Conservation (phyloP, 1,140 invertebrate genomes). For the Drosophila ercepeae region DNA sequence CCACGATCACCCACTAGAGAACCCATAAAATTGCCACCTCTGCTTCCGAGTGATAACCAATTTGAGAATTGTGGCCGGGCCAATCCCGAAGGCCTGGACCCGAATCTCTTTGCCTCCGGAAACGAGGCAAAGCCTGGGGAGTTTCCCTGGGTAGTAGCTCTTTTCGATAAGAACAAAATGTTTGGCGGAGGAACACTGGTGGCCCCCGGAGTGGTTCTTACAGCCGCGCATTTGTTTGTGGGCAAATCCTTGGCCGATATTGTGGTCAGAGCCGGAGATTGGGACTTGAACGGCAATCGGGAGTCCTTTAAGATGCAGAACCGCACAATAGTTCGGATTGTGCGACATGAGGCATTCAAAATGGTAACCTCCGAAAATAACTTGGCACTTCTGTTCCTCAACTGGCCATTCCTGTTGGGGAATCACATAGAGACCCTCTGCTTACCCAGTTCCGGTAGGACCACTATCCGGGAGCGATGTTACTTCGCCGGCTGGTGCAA, state of each 20-base stretch:
- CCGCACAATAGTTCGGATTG: background rate
- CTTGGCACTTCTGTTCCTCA: constrained; percentile 3
- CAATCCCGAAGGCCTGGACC: background rate
- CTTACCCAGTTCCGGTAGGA: background rate
- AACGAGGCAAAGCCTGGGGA: background rate
- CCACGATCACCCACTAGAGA: background rate
- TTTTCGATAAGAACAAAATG: background rate
- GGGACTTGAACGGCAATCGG: background rate
- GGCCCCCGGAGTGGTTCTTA: constrained; percentile 6
- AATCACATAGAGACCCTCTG: constrained; percentile 20
- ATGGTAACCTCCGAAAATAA: background rate
- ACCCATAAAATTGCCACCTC: background rate
- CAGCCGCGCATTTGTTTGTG: background rate
- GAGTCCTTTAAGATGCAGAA: background rate
- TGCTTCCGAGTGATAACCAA: background rate
- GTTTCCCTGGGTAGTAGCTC: constrained; percentile 5
- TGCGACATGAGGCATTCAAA: background rate
- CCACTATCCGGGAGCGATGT: background rate
- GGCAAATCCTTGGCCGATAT: background rate
- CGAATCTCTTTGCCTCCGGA: fast-evolving
- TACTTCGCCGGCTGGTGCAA: constrained; percentile 22
- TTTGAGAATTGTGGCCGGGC: background rate
- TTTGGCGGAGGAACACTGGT: constrained; percentile 6
- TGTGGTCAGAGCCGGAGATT: constrained; percentile 24
- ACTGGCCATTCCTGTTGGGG: background rate